These are phyloP conservation scores for Episyrphus balteatus DNA, from an alignment of 1,140 invertebrate species.

Conservation along the genomic window DNA sequence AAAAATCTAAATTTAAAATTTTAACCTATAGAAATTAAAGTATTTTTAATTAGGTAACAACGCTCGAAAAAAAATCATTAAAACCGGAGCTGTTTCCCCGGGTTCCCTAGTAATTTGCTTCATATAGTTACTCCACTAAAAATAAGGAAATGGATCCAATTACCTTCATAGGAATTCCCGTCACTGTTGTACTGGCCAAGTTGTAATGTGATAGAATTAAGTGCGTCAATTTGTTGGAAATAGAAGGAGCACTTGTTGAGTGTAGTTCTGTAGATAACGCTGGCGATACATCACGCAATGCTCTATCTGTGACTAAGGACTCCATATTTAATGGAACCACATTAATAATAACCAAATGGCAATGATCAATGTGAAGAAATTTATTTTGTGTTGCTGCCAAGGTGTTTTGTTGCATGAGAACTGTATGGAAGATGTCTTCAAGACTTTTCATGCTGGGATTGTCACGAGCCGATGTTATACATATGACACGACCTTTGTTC, in stretches of 20 bases:
- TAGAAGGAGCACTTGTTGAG: conserved; percentile 51
- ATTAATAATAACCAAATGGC: conserved; percentile 81
- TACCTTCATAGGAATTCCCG: conserved; percentile 93
- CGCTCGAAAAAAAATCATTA: no score
- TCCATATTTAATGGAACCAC: conserved; percentile 69
- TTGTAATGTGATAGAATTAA: conserved; percentile 77
- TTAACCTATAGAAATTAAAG: background rate
- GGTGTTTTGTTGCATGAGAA: conserved; percentile 70
- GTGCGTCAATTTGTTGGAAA: conserved; percentile 58
- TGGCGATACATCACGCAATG: conserved; percentile 50
- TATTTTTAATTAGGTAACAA: no score
- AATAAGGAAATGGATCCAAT: conserved; percentile 13
- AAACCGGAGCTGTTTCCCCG: no score
- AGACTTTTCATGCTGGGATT: conserved; percentile 71
- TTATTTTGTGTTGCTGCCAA: conserved; percentile 49
- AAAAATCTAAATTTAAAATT: background rate
- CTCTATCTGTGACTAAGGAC: conserved; percentile 59
- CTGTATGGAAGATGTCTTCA: conserved; percentile 73
- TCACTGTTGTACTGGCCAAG: conserved; percentile 91
- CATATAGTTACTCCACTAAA: no score
- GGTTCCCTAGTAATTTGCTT: conserved; percentile 3
- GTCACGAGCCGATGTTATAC: conserved; percentile 75
- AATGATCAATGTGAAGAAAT: conserved; percentile 66
- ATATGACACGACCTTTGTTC: conserved; percentile 70
- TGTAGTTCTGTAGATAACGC: conserved; percentile 57